Conservation (phyloP, 1,140 invertebrate species). For the Euschistus heros region DNA sequence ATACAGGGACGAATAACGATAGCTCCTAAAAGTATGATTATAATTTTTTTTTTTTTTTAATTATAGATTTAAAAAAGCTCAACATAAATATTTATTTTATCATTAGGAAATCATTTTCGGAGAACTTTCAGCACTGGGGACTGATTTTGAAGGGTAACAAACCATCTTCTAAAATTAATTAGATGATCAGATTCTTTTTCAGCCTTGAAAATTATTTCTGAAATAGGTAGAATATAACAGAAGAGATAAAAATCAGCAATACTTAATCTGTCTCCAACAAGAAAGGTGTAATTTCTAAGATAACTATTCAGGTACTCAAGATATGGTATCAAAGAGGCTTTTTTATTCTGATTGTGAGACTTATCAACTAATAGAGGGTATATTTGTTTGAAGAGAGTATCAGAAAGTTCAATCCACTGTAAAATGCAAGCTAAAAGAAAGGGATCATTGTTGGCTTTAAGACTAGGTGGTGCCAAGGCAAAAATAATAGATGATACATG, state of each 20-base stretch:
- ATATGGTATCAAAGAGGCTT: constrained; percentile 31
- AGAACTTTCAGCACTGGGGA: constrained; percentile 37
- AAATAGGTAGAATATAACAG: constrained; percentile 42
- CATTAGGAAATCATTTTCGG: background rate
- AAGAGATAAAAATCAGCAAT: constrained; percentile 61
- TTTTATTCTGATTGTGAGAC: constrained; percentile 29
- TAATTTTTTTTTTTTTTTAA: too few relatives aligned
- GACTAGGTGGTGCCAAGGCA: constrained; percentile 46
- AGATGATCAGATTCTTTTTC: constrained; percentile 38
- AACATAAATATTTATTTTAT: too few relatives aligned
- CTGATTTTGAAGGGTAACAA: constrained; percentile 22
- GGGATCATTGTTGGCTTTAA: constrained; percentile 38
- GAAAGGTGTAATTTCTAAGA: constrained; percentile 50
- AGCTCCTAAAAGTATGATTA: too few relatives aligned
- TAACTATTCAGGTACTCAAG: constrained; percentile 44
- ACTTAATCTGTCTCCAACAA: constrained; percentile 60
- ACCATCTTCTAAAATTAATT: constrained; percentile 41
- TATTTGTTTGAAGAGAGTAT: constrained; percentile 47
- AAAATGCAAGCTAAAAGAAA: constrained; percentile 46
- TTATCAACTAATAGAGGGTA: constrained; percentile 13
- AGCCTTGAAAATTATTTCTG: constrained; percentile 36
- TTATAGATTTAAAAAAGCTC: too few relatives aligned
- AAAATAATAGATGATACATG: constrained; percentile 48
- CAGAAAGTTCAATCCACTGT: constrained; percentile 56
- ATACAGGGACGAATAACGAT: too few relatives aligned